Evolutionary conservation across 2,797 vertebrate genomes (phyloP).

Genomic region (Urocyon cinereoargenteus): DNA sequence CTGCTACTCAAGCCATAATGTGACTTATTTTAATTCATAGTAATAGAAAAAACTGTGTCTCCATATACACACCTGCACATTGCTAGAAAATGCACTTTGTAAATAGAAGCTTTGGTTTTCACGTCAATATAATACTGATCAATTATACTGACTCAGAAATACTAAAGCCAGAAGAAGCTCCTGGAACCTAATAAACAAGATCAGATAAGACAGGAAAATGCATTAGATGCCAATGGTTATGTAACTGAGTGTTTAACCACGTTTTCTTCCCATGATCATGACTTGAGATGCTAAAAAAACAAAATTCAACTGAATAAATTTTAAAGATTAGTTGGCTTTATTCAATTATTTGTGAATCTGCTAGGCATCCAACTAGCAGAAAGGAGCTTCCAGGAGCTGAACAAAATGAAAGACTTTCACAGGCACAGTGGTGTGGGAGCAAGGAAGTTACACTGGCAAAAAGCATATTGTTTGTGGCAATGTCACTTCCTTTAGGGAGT

Average conservation of each 20-base stretch:
- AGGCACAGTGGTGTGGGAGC: neutral
- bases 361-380: neutral
- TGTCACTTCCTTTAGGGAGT: neutral
- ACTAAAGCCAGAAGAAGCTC: neutral
- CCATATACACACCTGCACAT: neutral
- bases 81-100: neutral
- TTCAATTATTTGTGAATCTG: neutral
- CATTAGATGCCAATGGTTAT: neutral
- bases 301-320: neutral
- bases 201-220: neutral
- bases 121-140: neutral
- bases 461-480: neutral
- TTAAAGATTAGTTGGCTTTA: neutral
- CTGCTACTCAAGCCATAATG: neutral
- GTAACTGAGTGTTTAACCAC: neutral
- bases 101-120: neutral
- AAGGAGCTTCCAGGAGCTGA: neutral
- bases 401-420: neutral
- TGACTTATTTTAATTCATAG: conserved; percentile 2
- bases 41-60: neutral
- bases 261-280: neutral
- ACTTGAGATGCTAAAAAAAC: neutral
- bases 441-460: neutral
- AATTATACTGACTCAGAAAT: neutral
- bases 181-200: neutral